Conservation (phyloP, 2,888 invertebrate genomes). For the Minunthozetes semirufus region DNA sequence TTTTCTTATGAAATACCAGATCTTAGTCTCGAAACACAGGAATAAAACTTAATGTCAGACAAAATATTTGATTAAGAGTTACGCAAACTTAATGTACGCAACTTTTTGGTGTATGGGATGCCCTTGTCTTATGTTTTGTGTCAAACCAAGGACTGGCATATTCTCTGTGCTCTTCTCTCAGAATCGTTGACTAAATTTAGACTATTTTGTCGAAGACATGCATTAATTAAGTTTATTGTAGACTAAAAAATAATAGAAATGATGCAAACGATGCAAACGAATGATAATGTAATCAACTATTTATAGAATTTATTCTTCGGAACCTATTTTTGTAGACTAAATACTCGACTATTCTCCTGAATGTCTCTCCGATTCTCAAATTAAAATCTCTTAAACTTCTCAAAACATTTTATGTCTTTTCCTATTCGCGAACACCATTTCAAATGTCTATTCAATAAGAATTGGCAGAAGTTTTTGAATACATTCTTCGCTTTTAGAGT, state of each 20-base stretch:
- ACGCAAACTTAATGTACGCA: neutral
- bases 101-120: neutral
- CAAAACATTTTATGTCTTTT: neutral
- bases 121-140: neutral
- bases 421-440: neutral
- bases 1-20: too few relatives aligned
- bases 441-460: neutral
- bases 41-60: neutral
- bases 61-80: slow-evolving; percentile 3
- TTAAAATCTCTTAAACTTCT: neutral
- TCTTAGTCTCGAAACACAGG: neutral
- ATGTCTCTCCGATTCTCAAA: neutral
- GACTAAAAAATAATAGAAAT: neutral
- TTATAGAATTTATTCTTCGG: neutral
- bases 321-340: neutral
- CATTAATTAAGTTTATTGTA: neutral
- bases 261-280: neutral
- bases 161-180: neutral
- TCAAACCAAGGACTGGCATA: slow-evolving; percentile 4
- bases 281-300: neutral
- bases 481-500: neutral
- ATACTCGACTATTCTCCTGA: neutral
- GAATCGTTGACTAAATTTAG: neutral
- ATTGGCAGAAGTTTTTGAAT: neutral
- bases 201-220: neutral